Base-by-base conservation (phyloP, 2,888 invertebrate species). In the Idaea biselata region DNA sequence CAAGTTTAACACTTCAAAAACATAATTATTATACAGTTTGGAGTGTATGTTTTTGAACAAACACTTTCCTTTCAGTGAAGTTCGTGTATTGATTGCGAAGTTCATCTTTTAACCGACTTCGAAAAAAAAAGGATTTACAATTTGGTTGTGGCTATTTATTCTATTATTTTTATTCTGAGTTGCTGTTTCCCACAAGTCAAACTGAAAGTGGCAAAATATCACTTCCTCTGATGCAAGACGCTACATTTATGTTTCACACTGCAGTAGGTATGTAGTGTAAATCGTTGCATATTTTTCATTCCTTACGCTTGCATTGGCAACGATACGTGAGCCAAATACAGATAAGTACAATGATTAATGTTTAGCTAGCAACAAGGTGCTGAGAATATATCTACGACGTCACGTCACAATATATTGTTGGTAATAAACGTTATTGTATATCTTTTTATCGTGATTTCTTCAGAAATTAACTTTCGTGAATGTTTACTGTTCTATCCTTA, bases 281-380 rank as follows among this genome's bases (percentile, higher is more conserved):
- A 67, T 64, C 61, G 64, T 63, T 67, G 64, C 64, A 67, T 64
- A 67, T 64, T 64, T 56, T 64, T 61, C 61, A 67, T 64, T 67
- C 61, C 64, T 63, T 64, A 56, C 55, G 63, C 60, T 64, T 56
- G 56, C 56, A 56, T 56, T 17, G 56, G 63, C 63, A 64, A 58
- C 63, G 56, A 55, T 11, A 33, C 62, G 63, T 61, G 67, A 57
- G 54, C 58, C 54, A 63, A 63, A 67, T 64, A 64, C 61, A 61
- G 60, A 67, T 32, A 25, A 25, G 25, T 58, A 63, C 63, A 62
- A 63, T 67, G 64, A 67, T 67, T 67, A 67, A 63, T 63, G 61
- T 61, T 61, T 54, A 18, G 57, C 55, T 54, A 31, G 55, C 18
- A 56, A 56, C 56, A 18, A 56, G 56, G 44, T 44, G 44, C 11